Evolutionary conservation across 2,888 invertebrate genomes (phyloP).

Genomic region (Augochlorella aurata): DNA sequence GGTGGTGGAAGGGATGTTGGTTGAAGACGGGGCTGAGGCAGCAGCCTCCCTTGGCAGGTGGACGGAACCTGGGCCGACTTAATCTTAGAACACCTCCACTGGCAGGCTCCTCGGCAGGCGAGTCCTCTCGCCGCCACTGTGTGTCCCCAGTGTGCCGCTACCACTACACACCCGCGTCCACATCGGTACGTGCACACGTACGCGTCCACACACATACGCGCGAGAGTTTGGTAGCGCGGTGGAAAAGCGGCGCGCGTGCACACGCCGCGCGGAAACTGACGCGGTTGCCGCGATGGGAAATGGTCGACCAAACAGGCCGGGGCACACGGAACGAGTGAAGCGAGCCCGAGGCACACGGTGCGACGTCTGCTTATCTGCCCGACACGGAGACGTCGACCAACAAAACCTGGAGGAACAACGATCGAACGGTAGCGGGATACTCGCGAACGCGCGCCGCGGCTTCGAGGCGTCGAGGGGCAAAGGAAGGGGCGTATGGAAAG

Average conservation of each 20-base stretch:
- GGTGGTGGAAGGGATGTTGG: neutral
- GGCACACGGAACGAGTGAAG: constrained; percentile 35
- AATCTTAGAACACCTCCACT: constrained; percentile 69
- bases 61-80: constrained; percentile 66
- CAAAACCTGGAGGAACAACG: constrained; percentile 9
- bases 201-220: constrained; percentile 15
- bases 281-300: neutral
- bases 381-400: constrained; percentile 7
- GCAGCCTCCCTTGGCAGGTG: constrained; percentile 63
- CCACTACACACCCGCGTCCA: neutral
- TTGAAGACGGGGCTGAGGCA: constrained; percentile 11
- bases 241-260: neutral
- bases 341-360: constrained; percentile 12
- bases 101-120: constrained; percentile 30
- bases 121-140: constrained; percentile 38
- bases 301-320: constrained; percentile 12
- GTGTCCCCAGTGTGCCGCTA: neutral
- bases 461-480: neutral
- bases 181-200: neutral
- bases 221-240: neutral
- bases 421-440: constrained; percentile 9
- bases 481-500: constrained; percentile 4
- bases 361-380: neutral
- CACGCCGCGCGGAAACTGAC: neutral
- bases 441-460: neutral